These are phyloP conservation scores for Scortum barcoo DNA, from an alignment of 2,113 vertebrate species.

Conservation along the genomic window DNA sequence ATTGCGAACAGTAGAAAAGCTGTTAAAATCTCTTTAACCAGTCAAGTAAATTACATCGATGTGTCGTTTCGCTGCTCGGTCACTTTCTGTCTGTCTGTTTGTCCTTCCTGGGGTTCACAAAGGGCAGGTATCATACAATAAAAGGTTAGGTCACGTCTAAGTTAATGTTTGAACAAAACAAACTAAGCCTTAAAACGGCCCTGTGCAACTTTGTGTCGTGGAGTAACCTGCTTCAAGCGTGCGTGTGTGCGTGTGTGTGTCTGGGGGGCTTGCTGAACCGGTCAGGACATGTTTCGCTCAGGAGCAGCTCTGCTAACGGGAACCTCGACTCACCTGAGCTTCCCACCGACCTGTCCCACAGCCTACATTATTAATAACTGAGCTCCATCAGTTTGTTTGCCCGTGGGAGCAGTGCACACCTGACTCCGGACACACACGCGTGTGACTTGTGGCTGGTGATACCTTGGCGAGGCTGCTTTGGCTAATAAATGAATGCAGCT, in stretches of 20 bases:
- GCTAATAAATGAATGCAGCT: constrained; percentile 33
- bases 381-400: not conserved
- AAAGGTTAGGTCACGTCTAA: not conserved
- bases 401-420: not conserved
- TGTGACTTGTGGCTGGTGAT: constrained; percentile 8
- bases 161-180: constrained; percentile 32
- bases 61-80: no score
- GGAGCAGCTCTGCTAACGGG: not conserved
- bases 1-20: not conserved
- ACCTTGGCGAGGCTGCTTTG: constrained; percentile 21
- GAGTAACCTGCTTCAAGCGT: not conserved
- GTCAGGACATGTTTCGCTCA: constrained; percentile 13
- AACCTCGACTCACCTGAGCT: constrained; percentile 18
- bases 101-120: not conserved
- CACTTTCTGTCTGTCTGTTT: not conserved
- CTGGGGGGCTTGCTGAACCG: not conserved
- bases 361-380: no score
- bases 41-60: not conserved
- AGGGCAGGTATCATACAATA: not conserved
- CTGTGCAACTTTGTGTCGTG: not conserved
- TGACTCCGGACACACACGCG: no score
- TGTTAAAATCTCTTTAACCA: not conserved
- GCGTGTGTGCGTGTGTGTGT: not conserved
- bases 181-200: not conserved
- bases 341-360: not conserved